Evolutionary conservation across 2,113 vertebrate species (phyloP).

Genomic region (Phoxinus phoxinus): DNA sequence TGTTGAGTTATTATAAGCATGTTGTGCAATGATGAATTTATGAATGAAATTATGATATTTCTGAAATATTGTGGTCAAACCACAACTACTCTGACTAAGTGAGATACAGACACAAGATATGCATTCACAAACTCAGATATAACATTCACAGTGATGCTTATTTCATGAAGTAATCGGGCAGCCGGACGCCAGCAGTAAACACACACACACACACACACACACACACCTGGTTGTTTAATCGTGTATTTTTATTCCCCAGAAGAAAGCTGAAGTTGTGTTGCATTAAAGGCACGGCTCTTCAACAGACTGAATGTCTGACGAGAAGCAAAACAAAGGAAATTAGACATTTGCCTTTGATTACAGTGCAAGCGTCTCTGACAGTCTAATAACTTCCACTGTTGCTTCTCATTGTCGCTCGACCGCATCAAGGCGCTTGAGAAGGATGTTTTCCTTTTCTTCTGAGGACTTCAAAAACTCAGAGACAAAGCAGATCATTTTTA

Average conservation of each 20-base stretch:
- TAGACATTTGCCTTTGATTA: slow-evolving; percentile 55
- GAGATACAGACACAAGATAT: background rate
- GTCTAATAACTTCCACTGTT: slow-evolving; percentile 42
- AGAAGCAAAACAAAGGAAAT: slow-evolving; percentile 50
- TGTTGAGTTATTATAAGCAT: background rate
- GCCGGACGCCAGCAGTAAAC: too few species aligned
- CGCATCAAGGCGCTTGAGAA: slow-evolving; percentile 39
- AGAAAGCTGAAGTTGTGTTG: background rate
- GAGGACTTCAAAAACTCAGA: slow-evolving; percentile 35
- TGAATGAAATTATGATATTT: slow-evolving; percentile 36
- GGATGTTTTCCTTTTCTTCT: slow-evolving; percentile 34
- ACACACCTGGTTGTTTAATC: background rate
- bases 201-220: background rate
- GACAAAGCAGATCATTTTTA: background rate
- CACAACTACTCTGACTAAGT: background rate
- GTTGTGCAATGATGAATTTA: slow-evolving; percentile 11
- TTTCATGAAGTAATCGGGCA: background rate
- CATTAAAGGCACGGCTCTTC: background rate
- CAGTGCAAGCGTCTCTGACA: slow-evolving; percentile 26
- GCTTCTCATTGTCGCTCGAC: slow-evolving; percentile 41
- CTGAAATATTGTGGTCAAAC: background rate
- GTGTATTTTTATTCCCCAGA: background rate
- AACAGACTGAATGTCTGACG: slow-evolving; percentile 22
- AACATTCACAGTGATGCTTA: background rate
- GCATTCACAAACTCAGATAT: background rate